These are phyloP conservation scores for Eristalinus sepulchralis DNA, from an alignment of 2,888 invertebrate species.

Conservation along the genomic window DNA sequence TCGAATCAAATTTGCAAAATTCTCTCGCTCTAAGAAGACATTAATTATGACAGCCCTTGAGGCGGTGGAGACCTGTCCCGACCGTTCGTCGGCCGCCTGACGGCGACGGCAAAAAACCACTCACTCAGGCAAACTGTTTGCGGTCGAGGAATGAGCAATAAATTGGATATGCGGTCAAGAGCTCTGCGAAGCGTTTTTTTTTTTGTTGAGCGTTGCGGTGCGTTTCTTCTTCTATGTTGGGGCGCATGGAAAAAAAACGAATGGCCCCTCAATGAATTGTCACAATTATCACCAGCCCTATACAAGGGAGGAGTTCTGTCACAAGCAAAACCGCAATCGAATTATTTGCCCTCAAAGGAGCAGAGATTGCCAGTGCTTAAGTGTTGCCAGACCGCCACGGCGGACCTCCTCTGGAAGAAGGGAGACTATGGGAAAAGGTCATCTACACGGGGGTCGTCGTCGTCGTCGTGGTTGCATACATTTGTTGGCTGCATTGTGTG, in stretches of 20 bases:
- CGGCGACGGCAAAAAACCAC: not conserved
- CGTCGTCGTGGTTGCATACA: conserved; percentile 4
- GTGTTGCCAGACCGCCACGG: no score
- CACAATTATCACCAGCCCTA: conserved; percentile 55
- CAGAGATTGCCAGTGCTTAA: not conserved
- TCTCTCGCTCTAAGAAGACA: conserved; percentile 46
- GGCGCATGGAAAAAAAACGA: not conserved
- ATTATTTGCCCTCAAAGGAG: conserved; percentile 4
- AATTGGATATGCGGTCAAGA: conserved; percentile 63
- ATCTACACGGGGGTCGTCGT: conserved; percentile 45
- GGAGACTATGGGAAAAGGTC: conserved; percentile 37
- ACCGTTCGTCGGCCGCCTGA: not conserved
- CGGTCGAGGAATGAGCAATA: conserved; percentile 43
- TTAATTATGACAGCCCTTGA: conserved; percentile 63
- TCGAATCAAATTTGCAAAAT: conserved; percentile 49
- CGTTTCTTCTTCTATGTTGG: not conserved
- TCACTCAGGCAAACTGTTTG: conserved; percentile 11
- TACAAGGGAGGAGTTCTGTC: not conserved
- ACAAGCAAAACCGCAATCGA: conserved; percentile 45
- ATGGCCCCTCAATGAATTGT: conserved; percentile 50
- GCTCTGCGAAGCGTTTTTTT: not conserved
- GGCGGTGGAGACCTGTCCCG: not conserved
- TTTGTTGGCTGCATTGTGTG: conserved; percentile 57
- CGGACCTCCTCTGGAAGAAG: not conserved
- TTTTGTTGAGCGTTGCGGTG: not conserved